Percentiles rank a stretch among this genome's conserved stretches.
Evolutionary conservation across 35 echinoderm and acorn worm genomes (phyloP).

Genomic region (Lytechinus variegatus): DNA sequence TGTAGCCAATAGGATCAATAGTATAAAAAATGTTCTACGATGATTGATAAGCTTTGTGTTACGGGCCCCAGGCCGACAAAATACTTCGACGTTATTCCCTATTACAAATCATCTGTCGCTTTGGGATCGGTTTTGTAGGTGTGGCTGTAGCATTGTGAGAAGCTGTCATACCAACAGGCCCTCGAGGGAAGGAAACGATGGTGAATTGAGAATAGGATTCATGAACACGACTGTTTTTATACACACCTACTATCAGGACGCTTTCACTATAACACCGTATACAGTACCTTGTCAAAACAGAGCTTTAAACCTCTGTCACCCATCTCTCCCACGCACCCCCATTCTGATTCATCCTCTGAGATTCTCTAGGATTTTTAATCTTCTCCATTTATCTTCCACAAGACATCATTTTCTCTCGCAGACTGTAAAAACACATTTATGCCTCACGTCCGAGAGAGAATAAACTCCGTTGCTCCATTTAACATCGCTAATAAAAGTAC

Average conservation of each 20-base stretch:
- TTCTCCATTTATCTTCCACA: background rate
- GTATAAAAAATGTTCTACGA: too few species aligned
- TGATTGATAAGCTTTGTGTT: too few species aligned
- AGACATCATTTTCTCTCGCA: background rate
- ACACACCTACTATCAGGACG: background rate
- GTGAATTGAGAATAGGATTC: background rate
- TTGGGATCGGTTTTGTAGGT: too few species aligned
- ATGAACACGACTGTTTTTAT: constrained; percentile 1
- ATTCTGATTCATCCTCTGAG: background rate
- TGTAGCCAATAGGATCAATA: too few species aligned
- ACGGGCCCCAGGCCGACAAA: too few species aligned
- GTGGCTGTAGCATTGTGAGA: too few species aligned
- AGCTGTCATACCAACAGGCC: background rate
- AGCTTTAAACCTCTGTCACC: background rate
- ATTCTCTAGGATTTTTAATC: too few species aligned
- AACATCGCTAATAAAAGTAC: too few species aligned
- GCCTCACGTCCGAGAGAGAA: too few species aligned
- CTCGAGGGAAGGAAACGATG: background rate
- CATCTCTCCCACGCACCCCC: background rate
- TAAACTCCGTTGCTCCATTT: too few species aligned
- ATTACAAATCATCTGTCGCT: too few species aligned
- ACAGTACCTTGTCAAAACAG: background rate
- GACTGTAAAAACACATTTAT: background rate
- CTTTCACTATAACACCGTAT: background rate
- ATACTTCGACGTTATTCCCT: too few species aligned